phyloP scores from a whole-genome alignment of 1,140 invertebrate genomes.

The Drosophila trapezifrons region DNA sequence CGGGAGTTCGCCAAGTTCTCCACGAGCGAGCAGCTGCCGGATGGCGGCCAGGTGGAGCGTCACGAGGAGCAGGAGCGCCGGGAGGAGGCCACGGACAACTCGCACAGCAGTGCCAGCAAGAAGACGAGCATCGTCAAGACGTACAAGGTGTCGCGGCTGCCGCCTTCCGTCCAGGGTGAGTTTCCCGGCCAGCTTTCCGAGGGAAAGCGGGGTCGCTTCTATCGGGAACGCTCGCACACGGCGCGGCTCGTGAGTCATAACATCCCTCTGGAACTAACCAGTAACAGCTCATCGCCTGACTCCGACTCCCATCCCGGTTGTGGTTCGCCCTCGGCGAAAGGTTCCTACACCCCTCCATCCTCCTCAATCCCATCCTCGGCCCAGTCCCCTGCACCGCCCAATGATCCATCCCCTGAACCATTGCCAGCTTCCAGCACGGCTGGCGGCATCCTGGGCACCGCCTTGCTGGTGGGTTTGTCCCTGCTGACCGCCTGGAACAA shows the following conservation, averaged over 20 bases:
- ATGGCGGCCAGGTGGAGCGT: constrained; percentile 61
- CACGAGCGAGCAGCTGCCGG: constrained; percentile 67
- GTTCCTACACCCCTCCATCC: constrained; percentile 22
- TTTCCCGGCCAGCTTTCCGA: constrained; percentile 41
- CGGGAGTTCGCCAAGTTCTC: constrained; percentile 88
- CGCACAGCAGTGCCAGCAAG: constrained; percentile 72
- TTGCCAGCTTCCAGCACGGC: constrained; percentile 31
- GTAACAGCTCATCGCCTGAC: constrained; percentile 59
- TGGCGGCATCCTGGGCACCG: constrained; percentile 69
- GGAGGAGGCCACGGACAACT: constrained; percentile 84
- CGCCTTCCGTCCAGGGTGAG: constrained; percentile 79
- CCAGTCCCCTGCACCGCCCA: background rate
- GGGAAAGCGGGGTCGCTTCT: constrained; percentile 28
- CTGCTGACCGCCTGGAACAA: constrained; percentile 76
- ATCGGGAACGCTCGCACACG: constrained; percentile 71
- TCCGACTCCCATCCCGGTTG: constrained; percentile 53
- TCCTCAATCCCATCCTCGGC: constrained; percentile 5
- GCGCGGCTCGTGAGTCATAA: constrained; percentile 72
- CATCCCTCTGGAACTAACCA: constrained; percentile 59
- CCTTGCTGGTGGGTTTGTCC: constrained; percentile 72
- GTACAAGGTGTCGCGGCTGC: constrained; percentile 74
- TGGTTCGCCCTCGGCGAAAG: constrained; percentile 58
- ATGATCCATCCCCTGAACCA: constrained; percentile 11
- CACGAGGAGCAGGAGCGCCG: constrained; percentile 72
- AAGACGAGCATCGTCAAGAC: constrained; percentile 80